These are phyloP conservation scores for Brachymystax lenok DNA, from an alignment of 2,797 vertebrate genomes.

Conservation along the genomic window DNA sequence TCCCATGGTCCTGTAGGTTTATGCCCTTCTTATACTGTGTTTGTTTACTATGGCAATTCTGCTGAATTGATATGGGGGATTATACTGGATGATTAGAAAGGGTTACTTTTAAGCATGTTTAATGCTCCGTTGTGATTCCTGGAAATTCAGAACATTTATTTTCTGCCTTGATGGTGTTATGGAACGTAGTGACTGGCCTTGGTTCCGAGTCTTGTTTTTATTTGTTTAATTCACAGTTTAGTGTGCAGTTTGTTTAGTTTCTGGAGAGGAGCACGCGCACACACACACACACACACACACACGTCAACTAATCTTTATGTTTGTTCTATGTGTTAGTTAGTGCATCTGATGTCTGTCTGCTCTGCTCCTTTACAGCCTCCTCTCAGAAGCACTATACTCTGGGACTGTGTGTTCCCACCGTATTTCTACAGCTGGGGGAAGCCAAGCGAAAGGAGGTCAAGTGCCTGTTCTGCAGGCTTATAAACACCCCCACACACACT, in stretches of 20 bases:
- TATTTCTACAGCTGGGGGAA: conserved; percentile 37
- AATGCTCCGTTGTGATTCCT: conserved; percentile 14
- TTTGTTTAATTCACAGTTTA: background rate
- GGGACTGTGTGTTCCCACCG: conserved; percentile 29
- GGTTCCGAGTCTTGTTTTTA: background rate
- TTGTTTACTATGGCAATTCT: conserved; percentile 9
- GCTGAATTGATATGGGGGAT: background rate
- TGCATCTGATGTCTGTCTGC: conserved; percentile 1
- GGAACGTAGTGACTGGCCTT: background rate
- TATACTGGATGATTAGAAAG: background rate
- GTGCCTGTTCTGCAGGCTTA: conserved; percentile 57
- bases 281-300: conserved; percentile 13
- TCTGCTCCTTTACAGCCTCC: background rate
- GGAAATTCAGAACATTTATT: background rate
- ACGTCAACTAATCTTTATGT: background rate
- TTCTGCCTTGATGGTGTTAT: background rate
- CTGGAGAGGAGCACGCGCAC: background rate
- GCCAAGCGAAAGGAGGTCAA: conserved; percentile 68
- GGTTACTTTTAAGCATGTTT: background rate
- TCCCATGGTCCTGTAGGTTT: background rate
- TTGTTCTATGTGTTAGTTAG: background rate
- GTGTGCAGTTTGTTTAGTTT: background rate
- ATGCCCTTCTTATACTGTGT: background rate
- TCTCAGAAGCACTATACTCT: conserved; percentile 6
- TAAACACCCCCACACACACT: conserved; percentile 38